Evolutionary conservation across 2,797 vertebrate genomes (phyloP).

Genomic region (Acipenser transmontanus): DNA sequence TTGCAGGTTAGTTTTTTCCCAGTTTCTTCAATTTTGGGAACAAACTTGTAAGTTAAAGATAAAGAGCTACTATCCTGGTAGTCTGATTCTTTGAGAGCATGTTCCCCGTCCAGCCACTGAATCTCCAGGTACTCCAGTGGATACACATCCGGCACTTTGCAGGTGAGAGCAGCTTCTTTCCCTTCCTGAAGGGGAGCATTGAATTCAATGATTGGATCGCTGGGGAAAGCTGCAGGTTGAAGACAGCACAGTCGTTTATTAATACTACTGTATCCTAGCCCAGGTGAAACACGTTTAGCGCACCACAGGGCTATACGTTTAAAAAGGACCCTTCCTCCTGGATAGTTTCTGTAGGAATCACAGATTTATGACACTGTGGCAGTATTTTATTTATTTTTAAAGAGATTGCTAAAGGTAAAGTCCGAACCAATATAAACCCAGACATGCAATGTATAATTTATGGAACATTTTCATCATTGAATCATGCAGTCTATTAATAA

Average conservation of each 20-base stretch:
- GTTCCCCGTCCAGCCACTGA: constrained; percentile 41
- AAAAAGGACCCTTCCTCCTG: too few relatives aligned
- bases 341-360: too few relatives aligned
- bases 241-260: constrained; percentile 1
- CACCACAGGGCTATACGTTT: too few relatives aligned
- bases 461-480: neutral
- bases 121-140: constrained; percentile 56
- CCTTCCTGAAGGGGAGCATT: constrained; percentile 41
- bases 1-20: constrained; percentile 44
- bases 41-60: constrained; percentile 29
- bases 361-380: too few relatives aligned
- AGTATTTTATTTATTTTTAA: too few relatives aligned
- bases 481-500: neutral
- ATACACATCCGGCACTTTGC: constrained; percentile 55
- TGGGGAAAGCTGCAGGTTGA: constrained; percentile 63
- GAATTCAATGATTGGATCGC: constrained; percentile 60
- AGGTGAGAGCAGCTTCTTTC: constrained; percentile 44
- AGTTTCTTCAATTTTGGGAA: constrained; percentile 21
- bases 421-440: too few relatives aligned
- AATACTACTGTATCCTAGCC: too few relatives aligned
- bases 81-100: constrained; percentile 10
- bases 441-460: too few relatives aligned
- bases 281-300: too few relatives aligned
- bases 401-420: too few relatives aligned
- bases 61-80: constrained; percentile 4